Percentiles rank a stretch among this genome's conserved stretches.
Evolutionary conservation across 2,797 vertebrate genomes (phyloP).

Genomic region (Anguilla marmorata): DNA sequence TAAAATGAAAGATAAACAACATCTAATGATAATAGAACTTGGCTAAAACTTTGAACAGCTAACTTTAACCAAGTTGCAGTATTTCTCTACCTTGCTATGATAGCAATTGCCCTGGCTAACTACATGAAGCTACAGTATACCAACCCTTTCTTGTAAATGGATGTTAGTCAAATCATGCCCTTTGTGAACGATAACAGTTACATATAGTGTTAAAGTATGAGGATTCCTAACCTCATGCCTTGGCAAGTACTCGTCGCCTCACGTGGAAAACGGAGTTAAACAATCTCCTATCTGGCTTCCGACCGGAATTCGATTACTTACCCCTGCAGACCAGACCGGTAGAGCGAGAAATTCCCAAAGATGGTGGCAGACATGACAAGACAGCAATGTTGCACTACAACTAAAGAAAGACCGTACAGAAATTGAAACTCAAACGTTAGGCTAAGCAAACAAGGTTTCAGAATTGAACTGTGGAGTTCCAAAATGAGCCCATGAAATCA

Average conservation of each 20-base stretch:
- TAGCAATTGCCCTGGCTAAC: too few relatives aligned
- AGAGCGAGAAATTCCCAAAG: neutral
- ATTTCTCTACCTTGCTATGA: too few relatives aligned
- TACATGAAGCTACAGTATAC: too few relatives aligned
- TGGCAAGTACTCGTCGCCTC: neutral
- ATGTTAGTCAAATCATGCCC: neutral
- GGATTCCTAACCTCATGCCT: neutral
- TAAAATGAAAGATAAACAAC: neutral
- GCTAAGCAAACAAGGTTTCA: too few relatives aligned
- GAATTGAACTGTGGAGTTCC: too few relatives aligned
- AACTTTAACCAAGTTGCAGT: too few relatives aligned
- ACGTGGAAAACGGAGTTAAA: neutral
- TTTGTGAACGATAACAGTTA: neutral
- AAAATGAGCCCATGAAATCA: too few relatives aligned
- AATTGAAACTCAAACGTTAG: neutral
- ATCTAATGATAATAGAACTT: too few relatives aligned
- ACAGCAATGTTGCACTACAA: neutral
- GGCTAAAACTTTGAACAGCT: too few relatives aligned
- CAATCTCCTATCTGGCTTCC: neutral
- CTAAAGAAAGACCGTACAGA: neutral
- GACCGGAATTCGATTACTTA: neutral
- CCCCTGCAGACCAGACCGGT: neutral
- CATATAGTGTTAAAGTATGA: neutral
- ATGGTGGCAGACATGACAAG: neutral
- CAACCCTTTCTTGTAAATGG: neutral